These are phyloP conservation scores for Xenopus borealis DNA, from an alignment of 2,113 vertebrate species.

Conservation along the genomic window DNA sequence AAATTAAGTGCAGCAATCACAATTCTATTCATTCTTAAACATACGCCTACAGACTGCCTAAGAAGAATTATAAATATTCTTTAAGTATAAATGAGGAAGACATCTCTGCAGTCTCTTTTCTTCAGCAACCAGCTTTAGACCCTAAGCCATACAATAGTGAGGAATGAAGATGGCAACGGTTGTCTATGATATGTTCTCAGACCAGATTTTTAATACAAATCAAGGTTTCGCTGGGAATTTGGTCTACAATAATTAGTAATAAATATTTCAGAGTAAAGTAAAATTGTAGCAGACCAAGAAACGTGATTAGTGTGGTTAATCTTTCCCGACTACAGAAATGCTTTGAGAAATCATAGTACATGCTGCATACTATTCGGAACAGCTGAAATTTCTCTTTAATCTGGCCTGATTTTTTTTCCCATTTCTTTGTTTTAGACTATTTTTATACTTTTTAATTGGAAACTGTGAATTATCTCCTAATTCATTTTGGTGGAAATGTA, in stretches of 20 bases:
- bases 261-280: neutral
- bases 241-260: neutral
- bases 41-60: neutral
- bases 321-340: neutral
- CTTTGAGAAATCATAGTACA: no score
- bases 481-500: no score
- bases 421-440: no score
- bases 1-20: conserved; percentile 36
- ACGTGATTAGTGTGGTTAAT: neutral
- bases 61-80: conserved; percentile 1
- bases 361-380: no score
- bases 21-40: conserved; percentile 30
- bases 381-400: no score
- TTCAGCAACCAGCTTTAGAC: neutral
- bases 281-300: neutral
- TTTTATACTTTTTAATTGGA: no score
- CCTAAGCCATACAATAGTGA: neutral
- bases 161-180: neutral
- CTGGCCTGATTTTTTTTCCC: no score
- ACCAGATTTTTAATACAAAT: neutral
- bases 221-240: neutral
- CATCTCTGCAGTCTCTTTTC: neutral
- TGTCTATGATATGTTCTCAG: neutral
- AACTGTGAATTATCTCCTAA: no score
- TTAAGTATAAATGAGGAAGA: neutral